These are phyloP conservation scores for Mergus octosetaceus DNA, from an alignment of 2,797 vertebrate species.

Conservation along the genomic window DNA sequence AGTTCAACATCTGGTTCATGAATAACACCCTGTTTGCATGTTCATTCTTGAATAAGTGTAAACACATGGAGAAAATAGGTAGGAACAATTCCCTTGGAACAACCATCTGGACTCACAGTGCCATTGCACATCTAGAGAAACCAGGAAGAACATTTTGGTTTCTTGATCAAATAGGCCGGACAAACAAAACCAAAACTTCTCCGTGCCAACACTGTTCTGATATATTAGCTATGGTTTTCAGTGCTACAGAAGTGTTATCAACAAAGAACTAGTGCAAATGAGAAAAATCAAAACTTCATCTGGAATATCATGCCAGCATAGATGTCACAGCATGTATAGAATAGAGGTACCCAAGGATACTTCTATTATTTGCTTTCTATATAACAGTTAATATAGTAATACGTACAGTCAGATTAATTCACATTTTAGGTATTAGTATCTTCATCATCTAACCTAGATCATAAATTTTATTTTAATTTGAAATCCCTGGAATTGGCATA, in stretches of 20 bases:
- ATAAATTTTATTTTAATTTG: slow-evolving; percentile 4
- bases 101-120: neutral
- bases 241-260: neutral
- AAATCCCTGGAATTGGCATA: neutral
- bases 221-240: neutral
- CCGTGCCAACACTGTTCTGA: neutral
- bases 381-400: neutral
- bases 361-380: neutral
- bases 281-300: neutral
- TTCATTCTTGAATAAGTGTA: neutral
- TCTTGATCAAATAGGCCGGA: neutral
- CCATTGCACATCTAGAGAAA: neutral
- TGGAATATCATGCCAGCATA: neutral
- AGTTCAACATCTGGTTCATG: neutral
- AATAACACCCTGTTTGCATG: neutral
- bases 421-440: neutral
- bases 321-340: neutral
- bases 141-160: neutral
- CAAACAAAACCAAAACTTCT: neutral
- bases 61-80: neutral
- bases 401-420: neutral
- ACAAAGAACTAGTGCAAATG: neutral
- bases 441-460: neutral
- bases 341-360: neutral
- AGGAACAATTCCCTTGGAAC: neutral